A percentile compares a stretch with the other conserved stretches of the same genome.
These are phyloP conservation scores for Pantala flavescens DNA, from an alignment of 1,140 invertebrate species.

Conservation along the genomic window DNA sequence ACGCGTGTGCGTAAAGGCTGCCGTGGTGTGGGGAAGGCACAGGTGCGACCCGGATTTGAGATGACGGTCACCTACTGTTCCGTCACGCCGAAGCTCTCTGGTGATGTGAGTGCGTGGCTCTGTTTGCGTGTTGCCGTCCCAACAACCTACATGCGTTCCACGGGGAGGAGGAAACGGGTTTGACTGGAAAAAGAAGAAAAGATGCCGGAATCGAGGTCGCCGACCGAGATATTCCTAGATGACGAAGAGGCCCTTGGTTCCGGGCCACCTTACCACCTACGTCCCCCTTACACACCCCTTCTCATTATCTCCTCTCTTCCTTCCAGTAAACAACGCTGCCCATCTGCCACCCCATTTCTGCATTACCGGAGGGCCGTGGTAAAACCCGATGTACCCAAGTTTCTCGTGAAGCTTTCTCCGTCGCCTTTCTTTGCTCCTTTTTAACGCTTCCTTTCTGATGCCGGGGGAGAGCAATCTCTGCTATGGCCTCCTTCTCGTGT, in stretches of 20 bases:
- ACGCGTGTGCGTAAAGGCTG: too few species aligned
- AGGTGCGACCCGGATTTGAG: conserved; percentile 1
- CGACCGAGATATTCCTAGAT: background rate
- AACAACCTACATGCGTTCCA: background rate
- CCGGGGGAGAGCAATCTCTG: too few species aligned
- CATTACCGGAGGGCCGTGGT: too few species aligned
- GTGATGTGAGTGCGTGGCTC: background rate
- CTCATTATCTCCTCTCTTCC: too few species aligned
- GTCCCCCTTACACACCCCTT: too few species aligned
- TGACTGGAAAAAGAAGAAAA: background rate
- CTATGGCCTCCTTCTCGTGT: background rate
- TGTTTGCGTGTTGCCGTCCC: background rate
- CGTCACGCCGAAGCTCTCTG: background rate
- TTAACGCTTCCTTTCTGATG: too few species aligned
- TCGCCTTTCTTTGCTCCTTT: too few species aligned
- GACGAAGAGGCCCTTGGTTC: background rate
- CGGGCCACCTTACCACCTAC: too few species aligned
- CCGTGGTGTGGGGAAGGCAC: background rate
- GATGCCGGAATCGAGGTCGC: background rate
- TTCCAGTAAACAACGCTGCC: too few species aligned
- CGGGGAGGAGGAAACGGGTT: background rate
- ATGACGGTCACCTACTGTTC: background rate
- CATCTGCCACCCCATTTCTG: too few species aligned
- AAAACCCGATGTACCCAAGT: too few species aligned
- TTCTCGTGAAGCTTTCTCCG: too few species aligned